Conservation (phyloP, 2,797 vertebrate genomes). For the Nyctalus aviator region DNA sequence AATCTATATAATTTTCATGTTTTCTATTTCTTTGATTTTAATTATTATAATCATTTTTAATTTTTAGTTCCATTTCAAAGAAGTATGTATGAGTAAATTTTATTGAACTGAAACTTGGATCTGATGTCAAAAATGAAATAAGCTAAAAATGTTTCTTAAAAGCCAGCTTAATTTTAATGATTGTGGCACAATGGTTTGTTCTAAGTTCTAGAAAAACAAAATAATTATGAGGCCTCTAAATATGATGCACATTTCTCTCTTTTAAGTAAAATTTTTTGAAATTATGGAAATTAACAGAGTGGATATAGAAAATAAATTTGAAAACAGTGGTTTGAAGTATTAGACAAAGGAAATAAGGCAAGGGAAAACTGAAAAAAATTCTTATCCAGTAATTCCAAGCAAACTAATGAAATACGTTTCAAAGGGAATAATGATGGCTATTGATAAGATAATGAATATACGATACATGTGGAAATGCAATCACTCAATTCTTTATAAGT, state of each 20-base stretch:
- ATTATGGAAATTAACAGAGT: constrained; percentile 7
- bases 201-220: constrained; percentile 17
- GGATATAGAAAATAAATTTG: constrained; percentile 47
- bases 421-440: not conserved
- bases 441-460: not conserved
- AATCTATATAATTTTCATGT: not conserved
- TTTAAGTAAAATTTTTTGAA: constrained; percentile 18
- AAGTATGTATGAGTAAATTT: constrained; percentile 49
- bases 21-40: constrained; percentile 14
- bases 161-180: constrained; percentile 47
- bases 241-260: not conserved
- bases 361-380: constrained; percentile 53
- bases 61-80: constrained; percentile 53
- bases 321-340: constrained; percentile 8
- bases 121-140: constrained; percentile 56
- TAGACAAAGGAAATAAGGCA: constrained; percentile 59
- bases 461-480: not conserved
- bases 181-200: not conserved
- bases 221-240: constrained; percentile 36
- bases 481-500: not conserved
- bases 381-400: constrained; percentile 18
- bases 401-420: constrained; percentile 39
- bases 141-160: constrained; percentile 61
- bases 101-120: constrained; percentile 77
- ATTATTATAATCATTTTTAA: not conserved